phyloP scores from a whole-genome alignment of 2,797 vertebrate species.

The Xyrichtys novacula region DNA sequence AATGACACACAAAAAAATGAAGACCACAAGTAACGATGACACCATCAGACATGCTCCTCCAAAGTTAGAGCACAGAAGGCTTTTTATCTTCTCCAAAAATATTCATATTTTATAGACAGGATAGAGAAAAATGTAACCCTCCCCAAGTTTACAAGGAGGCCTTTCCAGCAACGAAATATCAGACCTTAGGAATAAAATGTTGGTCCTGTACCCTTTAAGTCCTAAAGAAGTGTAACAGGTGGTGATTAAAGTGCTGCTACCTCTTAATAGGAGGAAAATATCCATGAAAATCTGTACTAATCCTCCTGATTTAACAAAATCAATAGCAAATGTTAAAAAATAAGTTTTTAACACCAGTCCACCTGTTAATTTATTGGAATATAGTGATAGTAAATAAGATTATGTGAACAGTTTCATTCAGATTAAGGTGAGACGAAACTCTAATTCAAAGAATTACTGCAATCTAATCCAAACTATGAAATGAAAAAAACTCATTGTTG shows the following conservation, averaged over 20 bases:
- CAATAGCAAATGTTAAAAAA: background rate
- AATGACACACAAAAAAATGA: conserved; percentile 1
- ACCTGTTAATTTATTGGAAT: background rate
- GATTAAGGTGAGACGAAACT: background rate
- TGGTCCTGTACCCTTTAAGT: background rate
- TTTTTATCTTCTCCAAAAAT: background rate
- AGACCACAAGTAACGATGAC: background rate
- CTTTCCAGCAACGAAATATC: background rate
- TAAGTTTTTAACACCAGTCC: background rate
- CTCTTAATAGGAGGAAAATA: conserved; percentile 12
- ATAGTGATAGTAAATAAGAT: background rate
- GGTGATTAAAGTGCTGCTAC: conserved; percentile 31
- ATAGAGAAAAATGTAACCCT: background rate
- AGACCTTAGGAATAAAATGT: background rate
- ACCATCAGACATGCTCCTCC: background rate
- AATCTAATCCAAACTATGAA: background rate
- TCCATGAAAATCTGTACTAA: conserved; percentile 16
- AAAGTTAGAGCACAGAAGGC: background rate
- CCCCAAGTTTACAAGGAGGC: background rate
- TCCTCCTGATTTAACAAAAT: conserved; percentile 16
- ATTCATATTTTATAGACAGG: background rate
- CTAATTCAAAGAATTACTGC: background rate
- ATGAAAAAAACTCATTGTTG: background rate
- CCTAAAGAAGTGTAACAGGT: background rate
- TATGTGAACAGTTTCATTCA: background rate